Evolutionary conservation across 1,140 invertebrate species (phyloP), one percentile per base, ranked within the genome.

Genomic region (Zaprionus gabonicus): DNA sequence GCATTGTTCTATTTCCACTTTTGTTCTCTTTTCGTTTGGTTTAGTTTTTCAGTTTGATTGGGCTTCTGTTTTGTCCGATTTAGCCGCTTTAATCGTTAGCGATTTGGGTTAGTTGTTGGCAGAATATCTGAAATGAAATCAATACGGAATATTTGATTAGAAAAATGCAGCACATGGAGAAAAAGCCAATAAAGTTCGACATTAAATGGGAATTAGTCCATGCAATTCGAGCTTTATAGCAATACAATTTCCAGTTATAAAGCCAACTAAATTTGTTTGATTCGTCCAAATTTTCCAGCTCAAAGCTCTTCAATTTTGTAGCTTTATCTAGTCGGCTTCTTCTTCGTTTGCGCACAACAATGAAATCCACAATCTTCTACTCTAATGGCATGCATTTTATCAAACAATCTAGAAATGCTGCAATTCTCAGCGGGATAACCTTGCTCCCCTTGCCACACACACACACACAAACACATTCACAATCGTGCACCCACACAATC

Each of bases 381-480:
- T 72, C 63, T 67, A 72, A 76, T 72, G 69, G 23, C 62, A 67
- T 12, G 46, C 65, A 67, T 58, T 67, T 58, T 67, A 58, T 58
- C 65, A 76, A 58, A 67, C 62, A 60, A 67, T 49, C 57, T 60
- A 62, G 63, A 64, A 76, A 75, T 64, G 27, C 57, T 64, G 63
- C 56, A 55, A 66, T 60, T 59, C 68, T 76, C 74, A 76, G 46
- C 51, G 49, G 70, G 31, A 66, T 72, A 76, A 73, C 74, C 74
- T 76, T 76, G 74, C 56, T 62, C 69, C 49, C 74, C 55, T 71
- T 76, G 55, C 27, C 44, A 58, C 10, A 71, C 49, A 51, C 20
- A 20, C 20, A 20, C 20, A 20, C 20, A 20, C 20, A 20, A 20
- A 20, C 20, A 20, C 20, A 20, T 20, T 20, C 20, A 20, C 71